A percentile compares a stretch with the other conserved stretches of the same genome.
Evolutionary conservation across 2,888 invertebrate species (phyloP).

Genomic region (Drosophila kambysellisi): DNA sequence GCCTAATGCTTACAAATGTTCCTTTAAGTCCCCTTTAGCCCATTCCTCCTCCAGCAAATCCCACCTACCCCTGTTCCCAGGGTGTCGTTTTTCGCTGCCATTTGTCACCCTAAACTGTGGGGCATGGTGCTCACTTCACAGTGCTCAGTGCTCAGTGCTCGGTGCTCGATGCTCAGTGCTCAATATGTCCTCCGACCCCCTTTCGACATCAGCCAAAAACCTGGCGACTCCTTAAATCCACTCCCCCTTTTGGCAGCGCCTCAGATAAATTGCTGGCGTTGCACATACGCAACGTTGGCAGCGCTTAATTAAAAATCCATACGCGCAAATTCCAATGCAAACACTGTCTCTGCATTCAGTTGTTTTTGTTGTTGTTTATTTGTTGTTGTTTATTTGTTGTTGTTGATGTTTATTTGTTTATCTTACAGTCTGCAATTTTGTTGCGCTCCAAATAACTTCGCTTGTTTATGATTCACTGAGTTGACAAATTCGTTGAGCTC

Average conservation of each 20-base stretch:
- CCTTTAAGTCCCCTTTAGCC: slow-evolving; percentile 27
- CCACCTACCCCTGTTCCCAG: neutral
- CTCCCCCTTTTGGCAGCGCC: slow-evolving; percentile 5
- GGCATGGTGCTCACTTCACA: slow-evolving; percentile 48
- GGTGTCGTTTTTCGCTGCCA: slow-evolving; percentile 46
- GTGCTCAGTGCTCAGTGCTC: slow-evolving; percentile 19
- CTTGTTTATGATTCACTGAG: slow-evolving; percentile 74
- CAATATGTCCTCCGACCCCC: neutral
- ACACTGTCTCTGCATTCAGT: slow-evolving; percentile 54
- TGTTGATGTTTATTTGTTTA: slow-evolving; percentile 29
- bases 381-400: slow-evolving; percentile 18
- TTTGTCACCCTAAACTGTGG: slow-evolving; percentile 57
- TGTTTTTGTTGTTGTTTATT: slow-evolving; percentile 21
- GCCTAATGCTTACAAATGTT: slow-evolving; percentile 70
- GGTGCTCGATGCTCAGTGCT: slow-evolving; percentile 5
- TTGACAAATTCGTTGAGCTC: slow-evolving; percentile 68
- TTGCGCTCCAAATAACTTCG: slow-evolving; percentile 61
- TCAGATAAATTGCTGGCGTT: slow-evolving; percentile 48
- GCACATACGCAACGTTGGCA: slow-evolving; percentile 67
- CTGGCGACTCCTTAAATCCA: slow-evolving; percentile 23
- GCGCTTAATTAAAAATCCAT: slow-evolving; percentile 70
- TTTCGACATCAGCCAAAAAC: neutral
- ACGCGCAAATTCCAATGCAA: slow-evolving; percentile 69
- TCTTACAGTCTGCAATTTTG: slow-evolving; percentile 38
- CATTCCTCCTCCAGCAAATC: neutral